Percentiles rank a stretch among this genome's conserved stretches.
These are phyloP conservation scores for Stomatorhinus ivindoensis DNA, from an alignment of 2,113 vertebrate species.

Conservation along the genomic window DNA sequence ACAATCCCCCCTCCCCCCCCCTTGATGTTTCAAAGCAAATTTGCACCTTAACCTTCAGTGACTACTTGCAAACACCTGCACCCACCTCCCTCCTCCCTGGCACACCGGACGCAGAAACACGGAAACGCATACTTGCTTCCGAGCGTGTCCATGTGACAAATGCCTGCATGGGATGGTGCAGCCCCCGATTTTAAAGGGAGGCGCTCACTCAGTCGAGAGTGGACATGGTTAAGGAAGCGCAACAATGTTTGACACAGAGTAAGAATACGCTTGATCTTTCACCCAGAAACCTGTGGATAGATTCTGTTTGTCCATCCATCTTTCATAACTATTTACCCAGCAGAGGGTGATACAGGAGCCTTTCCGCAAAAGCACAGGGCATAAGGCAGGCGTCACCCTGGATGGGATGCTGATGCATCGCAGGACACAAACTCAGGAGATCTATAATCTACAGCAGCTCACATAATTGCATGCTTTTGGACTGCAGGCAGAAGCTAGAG, in stretches of 20 bases:
- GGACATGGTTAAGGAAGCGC: neutral
- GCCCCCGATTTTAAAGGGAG: neutral
- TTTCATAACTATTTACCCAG: neutral
- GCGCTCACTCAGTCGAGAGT: neutral
- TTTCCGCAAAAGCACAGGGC: neutral
- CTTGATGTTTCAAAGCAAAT: neutral
- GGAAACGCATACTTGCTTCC: neutral
- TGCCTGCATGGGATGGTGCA: neutral
- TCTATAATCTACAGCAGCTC: neutral
- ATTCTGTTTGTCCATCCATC: neutral
- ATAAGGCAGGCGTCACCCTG: neutral
- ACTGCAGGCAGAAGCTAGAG: neutral
- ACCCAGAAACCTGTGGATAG: neutral
- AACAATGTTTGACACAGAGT: neutral
- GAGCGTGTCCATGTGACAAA: neutral
- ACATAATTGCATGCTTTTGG: neutral
- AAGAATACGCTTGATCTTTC: neutral
- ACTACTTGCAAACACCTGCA: neutral
- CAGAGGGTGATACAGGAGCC: neutral
- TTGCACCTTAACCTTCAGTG: neutral
- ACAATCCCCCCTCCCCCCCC: neutral
- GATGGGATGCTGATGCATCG: neutral
- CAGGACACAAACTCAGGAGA: neutral
- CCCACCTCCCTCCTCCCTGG: neutral
- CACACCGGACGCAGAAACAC: no score